Evolutionary conservation across 2,888 invertebrate species (phyloP).

Genomic region (Diadromus collaris): DNA sequence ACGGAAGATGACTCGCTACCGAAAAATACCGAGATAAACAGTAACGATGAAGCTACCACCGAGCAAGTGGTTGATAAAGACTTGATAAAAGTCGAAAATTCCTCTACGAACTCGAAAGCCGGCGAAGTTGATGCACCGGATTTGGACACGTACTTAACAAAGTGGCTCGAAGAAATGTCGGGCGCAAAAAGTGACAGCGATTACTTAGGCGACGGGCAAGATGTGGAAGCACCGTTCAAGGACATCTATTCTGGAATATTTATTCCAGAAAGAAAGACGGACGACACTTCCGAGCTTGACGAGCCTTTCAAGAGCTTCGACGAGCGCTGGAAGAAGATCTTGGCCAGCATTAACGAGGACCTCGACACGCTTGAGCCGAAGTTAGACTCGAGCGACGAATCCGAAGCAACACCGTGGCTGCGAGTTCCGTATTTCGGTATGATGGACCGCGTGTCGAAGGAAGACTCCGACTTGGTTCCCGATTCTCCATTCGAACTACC

Average conservation of each 20-base stretch:
- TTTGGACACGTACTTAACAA: not conserved
- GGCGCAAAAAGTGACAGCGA: not conserved
- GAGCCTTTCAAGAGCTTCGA: not conserved
- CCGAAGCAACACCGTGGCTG: not conserved
- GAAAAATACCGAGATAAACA: not conserved
- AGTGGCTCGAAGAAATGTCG: conserved; percentile 2
- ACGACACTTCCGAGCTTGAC: not conserved
- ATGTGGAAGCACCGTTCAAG: not conserved
- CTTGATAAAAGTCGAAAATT: not conserved
- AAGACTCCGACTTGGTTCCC: not conserved
- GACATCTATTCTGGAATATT: not conserved
- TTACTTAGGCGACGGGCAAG: not conserved
- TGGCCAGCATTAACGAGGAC: not conserved
- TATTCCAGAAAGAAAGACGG: not conserved
- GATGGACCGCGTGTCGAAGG: not conserved
- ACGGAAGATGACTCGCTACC: not conserved
- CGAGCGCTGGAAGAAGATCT: not conserved
- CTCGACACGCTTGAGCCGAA: not conserved
- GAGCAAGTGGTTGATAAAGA: not conserved
- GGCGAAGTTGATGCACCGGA: not conserved
- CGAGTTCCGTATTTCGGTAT: not conserved
- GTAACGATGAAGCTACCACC: not conserved
- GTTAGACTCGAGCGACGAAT: not conserved
- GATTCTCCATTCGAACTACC: not conserved
- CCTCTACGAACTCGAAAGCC: not conserved